Conservation (phyloP, 2,888 invertebrate genomes). For the Stenodera caucasica region DNA sequence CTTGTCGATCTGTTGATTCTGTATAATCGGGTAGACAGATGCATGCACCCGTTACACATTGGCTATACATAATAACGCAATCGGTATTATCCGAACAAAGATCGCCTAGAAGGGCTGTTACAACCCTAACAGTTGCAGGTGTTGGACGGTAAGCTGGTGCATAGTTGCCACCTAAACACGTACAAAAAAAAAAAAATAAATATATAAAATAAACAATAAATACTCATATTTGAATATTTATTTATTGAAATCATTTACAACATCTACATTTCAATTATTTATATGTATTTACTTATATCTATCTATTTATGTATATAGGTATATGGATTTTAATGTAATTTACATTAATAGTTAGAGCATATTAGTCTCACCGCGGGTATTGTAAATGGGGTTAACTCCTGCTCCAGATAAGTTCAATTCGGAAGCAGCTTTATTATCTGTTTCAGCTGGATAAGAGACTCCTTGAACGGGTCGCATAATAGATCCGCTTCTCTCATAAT, state of each 20-base stretch:
- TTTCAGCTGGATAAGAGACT: slow-evolving; percentile 45
- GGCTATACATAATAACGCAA: slow-evolving; percentile 71
- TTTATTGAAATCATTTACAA: slow-evolving; percentile 30
- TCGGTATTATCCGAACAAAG: slow-evolving; percentile 70
- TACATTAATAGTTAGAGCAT: slow-evolving; percentile 19
- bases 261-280: slow-evolving; percentile 16
- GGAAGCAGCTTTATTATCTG: slow-evolving; percentile 44
- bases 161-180: slow-evolving; percentile 46
- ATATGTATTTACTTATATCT: too few relatives aligned
- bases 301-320: too few relatives aligned
- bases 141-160: slow-evolving; percentile 64
- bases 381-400: slow-evolving; percentile 47
- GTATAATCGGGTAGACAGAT: slow-evolving; percentile 70
- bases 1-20: slow-evolving; percentile 66
- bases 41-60: slow-evolving; percentile 74
- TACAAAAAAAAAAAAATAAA: neutral
- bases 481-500: slow-evolving; percentile 60
- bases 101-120: slow-evolving; percentile 74
- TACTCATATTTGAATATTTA: slow-evolving; percentile 6
- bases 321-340: slow-evolving; percentile 17
- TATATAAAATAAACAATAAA: neutral
- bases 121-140: slow-evolving; percentile 65
- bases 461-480: slow-evolving; percentile 45
- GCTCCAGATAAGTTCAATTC: slow-evolving; percentile 45
- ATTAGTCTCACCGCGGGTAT: slow-evolving; percentile 51